Base-by-base conservation (phyloP, 2,113 vertebrate genomes). In the Stictonetta naevosa region DNA sequence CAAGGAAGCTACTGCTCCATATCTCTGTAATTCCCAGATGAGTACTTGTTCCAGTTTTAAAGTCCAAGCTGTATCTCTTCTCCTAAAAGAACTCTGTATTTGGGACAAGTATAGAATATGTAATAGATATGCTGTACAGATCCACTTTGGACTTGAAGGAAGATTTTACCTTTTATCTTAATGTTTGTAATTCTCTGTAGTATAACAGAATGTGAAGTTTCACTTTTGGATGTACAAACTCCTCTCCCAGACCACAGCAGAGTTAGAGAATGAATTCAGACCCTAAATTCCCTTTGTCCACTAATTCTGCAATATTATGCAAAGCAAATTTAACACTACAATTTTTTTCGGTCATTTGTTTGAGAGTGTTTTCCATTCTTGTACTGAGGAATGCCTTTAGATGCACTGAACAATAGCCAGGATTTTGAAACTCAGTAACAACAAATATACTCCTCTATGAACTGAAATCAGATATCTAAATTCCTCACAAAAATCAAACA, bases 81-180 rank as follows among this genome's bases (percentile, higher is more conserved):
- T 63, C 63, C 75, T 46, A 33, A 86, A 85, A 86, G 78, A 83
- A n/a, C 25, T 69, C 46, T 52, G 46, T 68, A 91, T 86, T 83
- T 93, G 88, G 87, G 59, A 95, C 67, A 94, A 94, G 50, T 15
- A 33, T 36, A 71, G 92, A 90, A 91, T 83, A 86, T 71, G 60
- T 83, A 95, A 95, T n/a, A 74, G 82, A 85, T 53, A 17, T 2
- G 50, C 77, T 50, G 29, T 20, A 52, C 63, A 92, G 75, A 91
- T 63, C 25, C 56, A 55, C 55, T 90, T 67, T 42, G 60, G 46
- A 77, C 74, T 83, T 63, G 33, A 82, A 86, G 50, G 46, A 90
- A 63, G 50, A 71, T 73, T 87, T 95, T 58, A 60, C 73, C 69
- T 92, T 89, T 89, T 66, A 85, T 87, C 62, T 73, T 85, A 79